These are phyloP conservation scores for Synanceia verrucosa DNA, from an alignment of 2,797 vertebrate species.

Conservation along the genomic window DNA sequence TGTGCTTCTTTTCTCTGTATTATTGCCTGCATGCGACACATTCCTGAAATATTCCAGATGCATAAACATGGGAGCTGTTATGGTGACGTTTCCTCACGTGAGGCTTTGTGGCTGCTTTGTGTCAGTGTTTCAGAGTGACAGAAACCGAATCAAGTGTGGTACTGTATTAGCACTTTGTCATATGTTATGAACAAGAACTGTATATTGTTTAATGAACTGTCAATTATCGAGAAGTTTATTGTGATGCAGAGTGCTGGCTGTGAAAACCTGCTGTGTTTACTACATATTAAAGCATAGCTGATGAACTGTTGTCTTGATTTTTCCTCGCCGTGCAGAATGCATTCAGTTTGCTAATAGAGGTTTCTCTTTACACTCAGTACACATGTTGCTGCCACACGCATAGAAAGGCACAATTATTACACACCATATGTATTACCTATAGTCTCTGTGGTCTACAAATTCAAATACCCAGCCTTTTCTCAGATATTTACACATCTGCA, in stretches of 20 bases:
- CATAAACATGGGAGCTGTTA: constrained; percentile 26
- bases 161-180: constrained; percentile 33
- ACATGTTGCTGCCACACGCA: constrained; percentile 69
- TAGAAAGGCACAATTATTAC: constrained; percentile 61
- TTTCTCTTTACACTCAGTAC: constrained; percentile 51
- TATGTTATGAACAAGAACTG: constrained; percentile 29
- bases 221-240: constrained; percentile 48
- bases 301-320: constrained; percentile 1
- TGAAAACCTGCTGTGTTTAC: constrained; percentile 56
- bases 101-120: constrained; percentile 44
- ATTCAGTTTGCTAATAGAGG: constrained; percentile 30
- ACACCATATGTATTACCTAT: constrained; percentile 53
- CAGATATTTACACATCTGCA: constrained; percentile 50
- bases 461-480: constrained; percentile 23
- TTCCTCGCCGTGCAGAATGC: not conserved
- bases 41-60: constrained; percentile 50
- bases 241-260: constrained; percentile 58
- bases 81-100: constrained; percentile 26
- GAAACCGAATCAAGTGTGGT: constrained; percentile 21
- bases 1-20: constrained; percentile 60
- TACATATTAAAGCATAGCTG: constrained; percentile 70
- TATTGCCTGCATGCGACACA: constrained; percentile 61
- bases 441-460: constrained; percentile 44
- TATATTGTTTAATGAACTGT: constrained; percentile 41
- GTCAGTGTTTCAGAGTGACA: constrained; percentile 38